Conservation (phyloP, 2,113 vertebrate species). For the Misgurnus mizolepis region DNA sequence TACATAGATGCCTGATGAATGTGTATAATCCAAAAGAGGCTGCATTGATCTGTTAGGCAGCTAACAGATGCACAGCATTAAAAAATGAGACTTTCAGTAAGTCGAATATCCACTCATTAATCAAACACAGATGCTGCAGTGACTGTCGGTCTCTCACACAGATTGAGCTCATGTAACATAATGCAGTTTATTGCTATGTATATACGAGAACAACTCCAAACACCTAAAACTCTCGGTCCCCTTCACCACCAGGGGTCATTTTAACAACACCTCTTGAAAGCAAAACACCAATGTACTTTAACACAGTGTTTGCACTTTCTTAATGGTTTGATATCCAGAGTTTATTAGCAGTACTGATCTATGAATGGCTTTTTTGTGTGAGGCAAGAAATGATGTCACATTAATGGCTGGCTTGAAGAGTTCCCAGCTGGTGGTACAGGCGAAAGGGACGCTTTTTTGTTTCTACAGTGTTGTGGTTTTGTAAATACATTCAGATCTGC, state of each 20-base stretch:
- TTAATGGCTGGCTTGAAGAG: constrained; percentile 32
- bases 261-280: background rate
- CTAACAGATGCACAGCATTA: constrained; percentile 57
- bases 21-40: constrained; percentile 20
- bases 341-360: constrained; percentile 21
- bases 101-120: constrained; percentile 57
- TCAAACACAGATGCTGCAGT: constrained; percentile 58
- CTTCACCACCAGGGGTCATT: constrained; percentile 9
- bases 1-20: constrained; percentile 47
- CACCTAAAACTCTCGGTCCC: constrained; percentile 29
- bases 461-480: constrained; percentile 23
- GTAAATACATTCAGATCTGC: constrained; percentile 25
- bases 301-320: background rate
- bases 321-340: background rate
- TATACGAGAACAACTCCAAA: background rate
- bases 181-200: constrained; percentile 21
- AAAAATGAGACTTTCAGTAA: constrained; percentile 56
- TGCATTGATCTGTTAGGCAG: constrained; percentile 52
- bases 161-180: constrained; percentile 22
- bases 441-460: constrained; percentile 21
- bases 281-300: background rate
- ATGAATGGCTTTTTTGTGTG: background rate
- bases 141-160: constrained; percentile 45
- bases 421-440: constrained; percentile 8
- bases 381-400: constrained; percentile 21